Evolutionary conservation across 2,797 vertebrate genomes (phyloP), one percentile per base, ranked within the genome.

Genomic region (Amazona finschi): DNA sequence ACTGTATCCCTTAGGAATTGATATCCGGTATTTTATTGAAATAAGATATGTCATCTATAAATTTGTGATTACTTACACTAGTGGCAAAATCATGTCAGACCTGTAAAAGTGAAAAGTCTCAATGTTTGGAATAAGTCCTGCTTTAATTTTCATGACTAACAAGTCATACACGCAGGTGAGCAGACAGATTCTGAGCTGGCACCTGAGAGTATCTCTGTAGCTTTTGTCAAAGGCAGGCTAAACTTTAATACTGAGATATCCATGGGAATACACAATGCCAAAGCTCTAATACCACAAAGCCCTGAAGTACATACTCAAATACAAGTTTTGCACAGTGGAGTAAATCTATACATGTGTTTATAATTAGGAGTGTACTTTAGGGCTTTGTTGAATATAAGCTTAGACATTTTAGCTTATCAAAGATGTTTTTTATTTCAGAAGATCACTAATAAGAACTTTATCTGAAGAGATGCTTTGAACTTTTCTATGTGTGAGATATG

Each of bases 41-140:
- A 85, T 41, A 75, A 95, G 77, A 71, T 49, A 60, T 20, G 46
- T 36, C 73, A 83, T 43, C 76, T 89, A 41, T 82, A 70, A 91
- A 84, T 93, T 78, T 78, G 78, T 58, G 53, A 49, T 86, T 76
- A 69, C 66, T 94, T 79, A 71, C 31, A 79, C 13, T 66, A 89
- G 64, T 52, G 75, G 67, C 73, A 95, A 96, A 96, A 93, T 69
- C 12, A 60, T 33, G 67, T 90, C 83, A 86, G 67, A 72, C 36
- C 77, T 91, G 47, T 65, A 93, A 67, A 94, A 95, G 66, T 67
- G 90, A 95, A 93, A 93, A 90, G 22, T 31, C 31, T 84, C 52
- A 39, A 70, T 12, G 7, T 70, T 47, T 71, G 33, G 52, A 85
- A 4, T 38, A 64, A 92, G 13, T 39, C 27, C 14, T 46, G 14